Conservation (phyloP, 2,113 vertebrate genomes). For the Periophthalmodon schlosseri region DNA sequence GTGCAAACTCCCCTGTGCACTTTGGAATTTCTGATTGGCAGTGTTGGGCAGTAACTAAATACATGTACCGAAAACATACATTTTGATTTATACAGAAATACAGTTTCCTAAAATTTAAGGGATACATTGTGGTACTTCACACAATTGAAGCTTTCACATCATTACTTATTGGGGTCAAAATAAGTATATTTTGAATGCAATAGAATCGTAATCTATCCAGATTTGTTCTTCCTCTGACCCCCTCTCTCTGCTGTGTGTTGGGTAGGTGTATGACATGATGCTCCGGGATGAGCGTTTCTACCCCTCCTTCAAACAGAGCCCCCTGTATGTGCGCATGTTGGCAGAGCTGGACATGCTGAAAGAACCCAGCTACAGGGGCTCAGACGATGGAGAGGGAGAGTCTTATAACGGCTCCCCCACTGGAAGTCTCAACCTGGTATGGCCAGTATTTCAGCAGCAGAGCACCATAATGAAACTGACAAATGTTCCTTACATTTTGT, state of each 20-base stretch:
- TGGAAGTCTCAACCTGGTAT: conserved; percentile 94
- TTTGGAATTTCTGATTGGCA: too few species aligned
- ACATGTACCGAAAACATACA: too few species aligned
- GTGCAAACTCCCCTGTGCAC: too few species aligned
- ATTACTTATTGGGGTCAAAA: not conserved
- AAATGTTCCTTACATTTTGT: conserved; percentile 8
- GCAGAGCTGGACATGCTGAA: conserved; percentile 98
- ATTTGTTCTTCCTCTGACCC: not conserved
- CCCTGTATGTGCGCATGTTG: conserved; percentile 95
- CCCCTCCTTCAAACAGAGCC: conserved; percentile 93
- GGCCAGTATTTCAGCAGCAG: conserved; percentile 41
- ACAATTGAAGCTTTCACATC: too few species aligned
- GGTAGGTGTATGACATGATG: conserved; percentile 96
- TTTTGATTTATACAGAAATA: too few species aligned
- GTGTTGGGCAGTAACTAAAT: too few species aligned
- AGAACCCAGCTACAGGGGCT: conserved; percentile 96
- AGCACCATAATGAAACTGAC: not conserved
- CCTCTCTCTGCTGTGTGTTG: not conserved
- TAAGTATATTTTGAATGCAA: not conserved
- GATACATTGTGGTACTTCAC: too few species aligned
- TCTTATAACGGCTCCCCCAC: conserved; percentile 98
- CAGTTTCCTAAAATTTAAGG: too few species aligned
- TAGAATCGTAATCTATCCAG: not conserved
- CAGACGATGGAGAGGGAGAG: conserved; percentile 94
- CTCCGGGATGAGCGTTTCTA: conserved; percentile 94